Evolutionary conservation across 2,113 vertebrate species (phyloP), one percentile per base, ranked within the genome.

Genomic region (Myrmophylax atrothorax): DNA sequence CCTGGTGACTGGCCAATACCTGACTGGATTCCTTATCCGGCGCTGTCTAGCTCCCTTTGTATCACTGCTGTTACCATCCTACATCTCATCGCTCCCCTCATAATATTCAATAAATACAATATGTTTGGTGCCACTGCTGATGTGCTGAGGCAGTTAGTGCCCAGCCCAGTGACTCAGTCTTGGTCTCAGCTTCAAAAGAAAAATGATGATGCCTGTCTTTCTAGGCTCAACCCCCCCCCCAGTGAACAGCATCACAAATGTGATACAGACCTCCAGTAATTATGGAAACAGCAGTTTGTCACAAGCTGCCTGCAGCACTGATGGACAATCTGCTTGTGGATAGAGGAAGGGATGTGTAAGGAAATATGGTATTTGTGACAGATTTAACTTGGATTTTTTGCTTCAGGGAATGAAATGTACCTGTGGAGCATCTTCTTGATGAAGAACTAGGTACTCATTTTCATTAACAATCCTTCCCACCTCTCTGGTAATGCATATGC

Each of bases 1-100:
- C 40, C 88, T 95, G 93, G 94, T 96, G 89, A 69, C 96, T 84
- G 93, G 89, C 96, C 94, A 96, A 64, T 84, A 93, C 64, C 95
- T 75, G 84, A 84, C 91, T 93, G 22, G 26, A 70, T 94, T 92
- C 72, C 90, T 95, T 63, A 88, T 33, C 88, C 9, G 0, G 44
- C 29, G 74, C 90, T 87, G 78, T 40, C 84, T 60, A 56, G 2
- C 66, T 91, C 49, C 58, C 60, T 94, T 67, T 72, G 80, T 81
- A 78, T 49, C 60, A 11, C 84, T 72, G 82, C 79, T 78, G 76
- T 53, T 72, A 28, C 83, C 72, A 64, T 74, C 64, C 90, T 74
- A 9, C 14, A 73, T 33, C 68, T 94, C 49, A 25, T 24, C 52
- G 47, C 78, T 94, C 56, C 52, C 40, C 73, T 64, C 86, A 3